Base-by-base conservation (phyloP, 2,797 vertebrate genomes). In the Sebastes alutus region DNA sequence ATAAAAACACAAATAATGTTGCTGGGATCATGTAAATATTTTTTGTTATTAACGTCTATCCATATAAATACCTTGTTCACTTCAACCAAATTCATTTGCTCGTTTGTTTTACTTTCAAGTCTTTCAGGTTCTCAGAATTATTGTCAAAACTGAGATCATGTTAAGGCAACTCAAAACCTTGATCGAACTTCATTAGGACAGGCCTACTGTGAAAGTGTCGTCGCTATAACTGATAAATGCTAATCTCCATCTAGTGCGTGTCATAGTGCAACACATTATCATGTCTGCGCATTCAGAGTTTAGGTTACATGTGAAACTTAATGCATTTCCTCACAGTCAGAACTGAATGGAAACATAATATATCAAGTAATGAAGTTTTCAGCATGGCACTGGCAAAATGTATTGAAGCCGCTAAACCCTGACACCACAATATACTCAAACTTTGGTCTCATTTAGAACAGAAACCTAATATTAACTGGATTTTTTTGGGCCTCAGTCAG, bases 141-240 rank as follows among this genome's bases (percentile, higher is more conserved):
- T 59, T 64, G 35, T 81, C 46, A 76, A 70, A 72, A 42, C 77
- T 84, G 71, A 83, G 82, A 83, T 88, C 74, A 72, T 63, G 74
- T 94, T 95, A 94, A 95, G 94, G 90, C 94, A 94, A 87, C 90
- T 92, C 89, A 87, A 90, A 86, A 86, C 86, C 78, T 87, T 90
- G 80, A 83, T 90, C 35, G 88, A 82, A 75, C 70, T 68, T 58
- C 23, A 35, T 75, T 10, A 66, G 49, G 52, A 72, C 49, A 8
- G 38, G 22, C 25, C 55, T 7, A 25, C 62, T 16, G 22, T 72
- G 27, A 62, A 46, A 11, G 20, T 66, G 52, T 60, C 61, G 56
- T 7, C 30, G 18, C 32, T 20, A 8, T 20, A 20, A 72, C 67
- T 67, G 18, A 66, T 79, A 30, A 75, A 65, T 58, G 23, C 35